Evolutionary conservation across 2,888 invertebrate genomes (phyloP).

Genomic region (Lampropteryx suffumata): DNA sequence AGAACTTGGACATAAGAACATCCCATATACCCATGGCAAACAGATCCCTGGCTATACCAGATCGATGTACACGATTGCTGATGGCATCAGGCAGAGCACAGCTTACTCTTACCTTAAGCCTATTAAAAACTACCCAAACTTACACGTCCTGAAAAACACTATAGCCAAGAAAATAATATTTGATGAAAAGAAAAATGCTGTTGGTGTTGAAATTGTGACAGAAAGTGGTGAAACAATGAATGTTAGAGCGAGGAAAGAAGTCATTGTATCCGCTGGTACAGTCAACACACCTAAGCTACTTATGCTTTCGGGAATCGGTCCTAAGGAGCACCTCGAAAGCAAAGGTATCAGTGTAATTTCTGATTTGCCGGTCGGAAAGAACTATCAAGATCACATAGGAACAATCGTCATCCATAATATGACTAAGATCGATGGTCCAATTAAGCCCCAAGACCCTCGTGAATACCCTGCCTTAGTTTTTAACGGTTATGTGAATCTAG

Average conservation of each 20-base stretch:
- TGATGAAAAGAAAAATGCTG: constrained; percentile 63
- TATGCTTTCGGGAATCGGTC: no score
- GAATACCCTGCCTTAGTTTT: no score
- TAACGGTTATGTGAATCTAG: no score
- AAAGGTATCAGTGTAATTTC: no score
- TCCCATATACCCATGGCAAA: constrained; percentile 45
- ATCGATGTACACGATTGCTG: constrained; percentile 63
- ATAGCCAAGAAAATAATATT: constrained; percentile 73
- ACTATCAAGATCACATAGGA: no score
- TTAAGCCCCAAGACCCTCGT: no score
- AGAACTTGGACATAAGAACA: constrained; percentile 59
- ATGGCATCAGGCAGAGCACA: constrained; percentile 70
- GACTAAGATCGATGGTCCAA: no score
- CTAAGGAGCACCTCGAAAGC: no score
- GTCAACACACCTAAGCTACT: constrained; percentile 42
- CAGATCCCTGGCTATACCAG: constrained; percentile 65
- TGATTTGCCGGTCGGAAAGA: no score
- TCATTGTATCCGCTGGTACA: constrained; percentile 70
- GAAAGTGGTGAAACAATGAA: constrained; percentile 38
- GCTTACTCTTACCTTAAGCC: constrained; percentile 37
- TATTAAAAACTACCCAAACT: constrained; percentile 43
- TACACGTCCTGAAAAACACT: constrained; percentile 64
- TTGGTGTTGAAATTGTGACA: constrained; percentile 61
- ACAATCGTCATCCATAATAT: no score
- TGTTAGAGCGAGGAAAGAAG: constrained; percentile 60